Percentiles rank a stretch among this genome's conserved stretches.
phyloP scores from a whole-genome alignment of 2,888 invertebrate genomes.

The Anarsia innoxiella region DNA sequence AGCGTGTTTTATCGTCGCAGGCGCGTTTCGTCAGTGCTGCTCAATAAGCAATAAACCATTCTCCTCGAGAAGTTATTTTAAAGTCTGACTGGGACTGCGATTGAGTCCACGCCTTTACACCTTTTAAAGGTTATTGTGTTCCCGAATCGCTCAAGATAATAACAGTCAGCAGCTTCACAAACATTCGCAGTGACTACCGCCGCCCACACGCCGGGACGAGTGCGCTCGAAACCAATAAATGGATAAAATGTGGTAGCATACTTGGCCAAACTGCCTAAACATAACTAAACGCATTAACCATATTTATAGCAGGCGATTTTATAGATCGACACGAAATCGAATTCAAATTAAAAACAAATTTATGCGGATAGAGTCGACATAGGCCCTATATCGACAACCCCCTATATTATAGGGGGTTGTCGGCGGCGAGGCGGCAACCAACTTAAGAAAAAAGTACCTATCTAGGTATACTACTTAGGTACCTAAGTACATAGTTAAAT shows the following conservation, averaged over 20 bases:
- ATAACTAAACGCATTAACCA: slow-evolving; percentile 5
- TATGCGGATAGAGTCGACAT: slow-evolving; percentile 19
- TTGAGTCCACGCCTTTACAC: slow-evolving; percentile 67
- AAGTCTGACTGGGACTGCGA: slow-evolving; percentile 55
- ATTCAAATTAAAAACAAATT: slow-evolving; percentile 20
- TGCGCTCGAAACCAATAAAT: slow-evolving; percentile 12
- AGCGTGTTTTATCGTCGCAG: slow-evolving; percentile 63
- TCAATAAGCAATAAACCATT: slow-evolving; percentile 75
- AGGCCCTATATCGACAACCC: slow-evolving; percentile 15
- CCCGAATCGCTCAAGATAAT: slow-evolving; percentile 54
- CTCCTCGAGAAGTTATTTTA: slow-evolving; percentile 71
- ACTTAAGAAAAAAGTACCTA: slow-evolving; percentile 7
- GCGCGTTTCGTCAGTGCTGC: slow-evolving; percentile 68
- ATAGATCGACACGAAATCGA: slow-evolving; percentile 18
- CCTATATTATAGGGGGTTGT: no score
- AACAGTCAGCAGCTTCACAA: slow-evolving; percentile 28
- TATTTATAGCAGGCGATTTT: slow-evolving; percentile 7
- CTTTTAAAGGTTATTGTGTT: slow-evolving; percentile 74
- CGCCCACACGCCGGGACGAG: slow-evolving; percentile 15
- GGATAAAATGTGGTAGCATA: slow-evolving; percentile 4
- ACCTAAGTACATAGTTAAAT: no score
- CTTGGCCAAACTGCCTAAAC: not conserved
- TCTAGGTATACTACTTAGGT: no score
- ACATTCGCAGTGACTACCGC: slow-evolving; percentile 17
- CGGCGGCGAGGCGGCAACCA: slow-evolving; percentile 3